Evolutionary conservation across 64 coral and sea anemone genomes (phyloP), one percentile per base, ranked within the genome.

Genomic region (Stichodactyla mertensii): DNA sequence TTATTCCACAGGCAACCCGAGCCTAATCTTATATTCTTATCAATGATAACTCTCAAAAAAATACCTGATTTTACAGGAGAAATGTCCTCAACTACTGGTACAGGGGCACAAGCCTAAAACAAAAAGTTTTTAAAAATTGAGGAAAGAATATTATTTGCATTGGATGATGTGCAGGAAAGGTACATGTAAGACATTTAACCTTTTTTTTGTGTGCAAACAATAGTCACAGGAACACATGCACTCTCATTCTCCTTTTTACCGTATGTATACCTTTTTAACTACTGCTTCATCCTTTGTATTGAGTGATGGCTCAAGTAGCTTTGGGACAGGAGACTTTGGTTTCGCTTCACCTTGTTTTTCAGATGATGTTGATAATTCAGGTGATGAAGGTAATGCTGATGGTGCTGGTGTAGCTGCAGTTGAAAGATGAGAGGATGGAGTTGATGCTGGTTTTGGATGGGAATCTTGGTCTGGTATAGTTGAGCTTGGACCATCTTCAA

Each of bases 51-150:
- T 74, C 22, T 74, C 4, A 13, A 31, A 6, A 55, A 2, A 5
- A 61, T 64, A 62, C 83, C 83, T 85, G 83, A 23, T 55, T 85
- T 85, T 9, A 24, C 83, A 15, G 83, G 83, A 62, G 83, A 85
- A 60, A 85, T 85, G 16, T 85, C 57, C 54, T 85, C 83, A 61
- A 85, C n/a, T 64, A 85, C 14, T 24, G 83, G 83, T 6, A 22
- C 83, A 85, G 18, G 51, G 31, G 78, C 19, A 53, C 16, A 81
- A 52, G 52, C 78, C 78, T 81, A 20, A 53, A 55, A 81, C 6
- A 81, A 52, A 52, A 80, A 80, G 0, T 7, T n/a, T 16, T 66
- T 66, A 6, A n/a, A n/a, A 66, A 66, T 4, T 66, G 62, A 66
- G 13, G 60, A 62, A 18, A 64, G 5, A 64, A 64, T 20, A 4